These are phyloP conservation scores for Tenodera sinensis DNA, from an alignment of 2,888 invertebrate species.

Conservation along the genomic window DNA sequence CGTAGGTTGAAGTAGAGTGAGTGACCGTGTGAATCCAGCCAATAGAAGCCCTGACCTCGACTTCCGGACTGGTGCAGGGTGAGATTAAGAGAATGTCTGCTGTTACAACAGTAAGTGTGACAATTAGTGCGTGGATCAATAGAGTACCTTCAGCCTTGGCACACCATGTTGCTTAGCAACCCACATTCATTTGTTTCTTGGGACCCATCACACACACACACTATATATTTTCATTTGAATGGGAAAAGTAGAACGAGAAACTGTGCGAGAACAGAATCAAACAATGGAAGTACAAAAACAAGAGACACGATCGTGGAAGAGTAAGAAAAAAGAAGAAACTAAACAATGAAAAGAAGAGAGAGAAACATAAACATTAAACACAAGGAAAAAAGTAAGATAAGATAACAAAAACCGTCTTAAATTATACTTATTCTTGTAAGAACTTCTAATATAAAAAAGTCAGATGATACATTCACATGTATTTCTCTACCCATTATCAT, in stretches of 20 bases:
- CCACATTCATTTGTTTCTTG: background rate
- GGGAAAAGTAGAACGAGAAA: background rate
- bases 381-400: too few species aligned
- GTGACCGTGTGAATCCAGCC: too few species aligned
- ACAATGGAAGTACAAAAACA: background rate
- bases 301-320: background rate
- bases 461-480: too few species aligned
- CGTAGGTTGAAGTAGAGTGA: too few species aligned
- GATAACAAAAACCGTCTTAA: too few species aligned
- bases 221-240: background rate
- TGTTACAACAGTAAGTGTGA: background rate
- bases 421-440: too few species aligned
- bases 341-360: background rate
- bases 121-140: background rate
- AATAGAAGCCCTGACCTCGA: too few species aligned
- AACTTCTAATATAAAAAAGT: too few species aligned
- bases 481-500: too few species aligned
- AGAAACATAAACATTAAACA: too few species aligned
- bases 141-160: background rate
- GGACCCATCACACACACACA: background rate
- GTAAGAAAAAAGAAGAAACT: background rate
- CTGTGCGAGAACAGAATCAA: background rate
- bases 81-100: background rate
- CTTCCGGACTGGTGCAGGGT: too few species aligned
- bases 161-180: background rate